Base-by-base conservation (phyloP, 2,113 vertebrate genomes). In the Prunella himalayana region DNA sequence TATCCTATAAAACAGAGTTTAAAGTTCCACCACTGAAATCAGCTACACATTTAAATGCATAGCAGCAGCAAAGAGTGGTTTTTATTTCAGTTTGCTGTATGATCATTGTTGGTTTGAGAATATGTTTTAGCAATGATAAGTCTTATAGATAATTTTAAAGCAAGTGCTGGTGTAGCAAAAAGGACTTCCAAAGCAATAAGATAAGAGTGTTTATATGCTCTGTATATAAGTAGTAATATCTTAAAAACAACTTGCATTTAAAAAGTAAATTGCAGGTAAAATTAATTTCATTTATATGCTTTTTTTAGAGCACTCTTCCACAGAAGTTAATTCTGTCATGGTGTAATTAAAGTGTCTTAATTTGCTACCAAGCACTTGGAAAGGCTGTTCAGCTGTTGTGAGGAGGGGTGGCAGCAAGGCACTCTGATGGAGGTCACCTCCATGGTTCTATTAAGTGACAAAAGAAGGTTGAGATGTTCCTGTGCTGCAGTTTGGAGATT, bases 41-140 rank as follows among this genome's bases (percentile, higher is more conserved):
- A 88, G 68, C 82, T 68, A 33, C 83, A 51, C 60, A 88, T 94
- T 92, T 94, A 83, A 93, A 93, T 82, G 56, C 53, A 33, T 25
- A 90, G 60, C 47, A 54, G 25, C 23, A 41, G 28, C 59, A 81
- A 69, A 49, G 78, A 63, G 28, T 66, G 54, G 2, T 47, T 92
- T 75, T 25, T 76, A 15, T 92, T 86, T 90, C 59, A 59, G 35
- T 70, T 85, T 73, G 33, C 63, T 79, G 5, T 33, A 23, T 35
- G 63, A 72, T 76, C 4, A 3, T 42, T 64, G 33, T 45, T 76
- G 37, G 28, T 56, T 66, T 94, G 56, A 84, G 83, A 79, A 53
- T 47, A 50, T 20, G 39, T 76, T 88, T 90, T 75, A 65, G 57
- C 47, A 73, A 70, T 2, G 18, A 49, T 54, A 15, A 63, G 41